phyloP scores from a whole-genome alignment of 2,888 invertebrate species.

The Leptinotarsa peninsularis region DNA sequence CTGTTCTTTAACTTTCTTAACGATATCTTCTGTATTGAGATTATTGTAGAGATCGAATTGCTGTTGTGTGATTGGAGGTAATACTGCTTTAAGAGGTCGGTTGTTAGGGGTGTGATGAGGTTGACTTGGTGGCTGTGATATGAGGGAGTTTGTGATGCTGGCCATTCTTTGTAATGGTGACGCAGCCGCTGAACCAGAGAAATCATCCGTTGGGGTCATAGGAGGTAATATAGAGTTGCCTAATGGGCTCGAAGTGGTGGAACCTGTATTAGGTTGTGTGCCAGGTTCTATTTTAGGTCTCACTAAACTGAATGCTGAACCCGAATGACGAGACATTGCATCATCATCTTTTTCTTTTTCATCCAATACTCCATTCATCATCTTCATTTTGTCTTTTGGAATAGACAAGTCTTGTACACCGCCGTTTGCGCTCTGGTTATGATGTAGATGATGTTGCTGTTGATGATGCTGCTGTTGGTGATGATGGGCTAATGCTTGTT shows the following conservation, averaged over 20 bases:
- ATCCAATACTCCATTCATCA: constrained; percentile 74
- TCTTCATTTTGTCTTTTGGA: constrained; percentile 80
- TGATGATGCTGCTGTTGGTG: constrained; percentile 72
- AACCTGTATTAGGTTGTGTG: constrained; percentile 75
- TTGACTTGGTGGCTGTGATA: constrained; percentile 89
- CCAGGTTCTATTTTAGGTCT: constrained; percentile 88
- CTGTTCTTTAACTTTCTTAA: constrained; percentile 94
- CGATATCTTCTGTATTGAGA: constrained; percentile 98
- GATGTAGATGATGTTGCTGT: constrained; percentile 66
- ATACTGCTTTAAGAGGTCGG: constrained; percentile 93
- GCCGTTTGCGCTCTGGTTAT: constrained; percentile 70
- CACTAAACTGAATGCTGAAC: constrained; percentile 89
- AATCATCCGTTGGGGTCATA: constrained; percentile 84
- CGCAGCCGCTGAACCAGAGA: constrained; percentile 82
- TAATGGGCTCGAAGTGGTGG: constrained; percentile 85
- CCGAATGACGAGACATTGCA: constrained; percentile 75
- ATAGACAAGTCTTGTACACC: constrained; percentile 87
- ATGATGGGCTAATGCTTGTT: constrained; percentile 75
- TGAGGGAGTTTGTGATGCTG: constrained; percentile 95
- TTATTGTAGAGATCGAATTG: constrained; percentile 98
- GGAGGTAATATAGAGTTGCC: constrained; percentile 89
- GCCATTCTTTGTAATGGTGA: constrained; percentile 98
- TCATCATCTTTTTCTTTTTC: constrained; percentile 72
- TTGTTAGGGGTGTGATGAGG: constrained; percentile 87
- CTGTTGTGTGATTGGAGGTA: constrained; percentile 98